A percentile compares a stretch with the other conserved stretches of the same genome.
Evolutionary conservation across 2,797 vertebrate genomes (phyloP).

Genomic region (Hozukius guyotensis): DNA sequence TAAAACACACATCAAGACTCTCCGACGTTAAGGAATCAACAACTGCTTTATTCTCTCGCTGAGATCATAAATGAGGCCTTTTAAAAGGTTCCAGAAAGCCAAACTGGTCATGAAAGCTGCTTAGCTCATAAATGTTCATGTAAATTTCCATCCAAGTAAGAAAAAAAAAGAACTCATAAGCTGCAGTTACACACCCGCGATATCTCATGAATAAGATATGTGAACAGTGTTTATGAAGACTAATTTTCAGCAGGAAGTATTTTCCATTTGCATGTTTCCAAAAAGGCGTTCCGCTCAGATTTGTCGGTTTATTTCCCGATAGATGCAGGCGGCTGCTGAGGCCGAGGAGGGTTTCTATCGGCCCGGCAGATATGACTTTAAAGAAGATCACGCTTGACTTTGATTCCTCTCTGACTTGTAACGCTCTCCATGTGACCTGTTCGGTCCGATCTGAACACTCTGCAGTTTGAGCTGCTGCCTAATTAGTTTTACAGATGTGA

Average conservation of each 20-base stretch:
- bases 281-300: neutral
- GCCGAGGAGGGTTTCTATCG: neutral
- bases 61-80: neutral
- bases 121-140: neutral
- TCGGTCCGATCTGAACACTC: neutral
- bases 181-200: neutral
- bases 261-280: neutral
- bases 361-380: neutral
- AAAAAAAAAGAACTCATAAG: neutral
- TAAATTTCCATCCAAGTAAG: neutral
- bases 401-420: neutral
- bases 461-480: neutral
- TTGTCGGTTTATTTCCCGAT: neutral
- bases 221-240: slow-evolving; percentile 11
- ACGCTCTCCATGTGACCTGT: rapidly evolving
- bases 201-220: slow-evolving; percentile 40
- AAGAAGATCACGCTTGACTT: neutral
- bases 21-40: neutral
- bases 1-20: neutral
- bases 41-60: neutral
- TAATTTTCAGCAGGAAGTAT: neutral
- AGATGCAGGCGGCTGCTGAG: neutral
- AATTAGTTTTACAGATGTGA: slow-evolving; percentile 18
- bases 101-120: neutral
- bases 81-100: neutral